phyloP scores from a whole-genome alignment of 2,113 vertebrate species.

The Empidonax alnorum region DNA sequence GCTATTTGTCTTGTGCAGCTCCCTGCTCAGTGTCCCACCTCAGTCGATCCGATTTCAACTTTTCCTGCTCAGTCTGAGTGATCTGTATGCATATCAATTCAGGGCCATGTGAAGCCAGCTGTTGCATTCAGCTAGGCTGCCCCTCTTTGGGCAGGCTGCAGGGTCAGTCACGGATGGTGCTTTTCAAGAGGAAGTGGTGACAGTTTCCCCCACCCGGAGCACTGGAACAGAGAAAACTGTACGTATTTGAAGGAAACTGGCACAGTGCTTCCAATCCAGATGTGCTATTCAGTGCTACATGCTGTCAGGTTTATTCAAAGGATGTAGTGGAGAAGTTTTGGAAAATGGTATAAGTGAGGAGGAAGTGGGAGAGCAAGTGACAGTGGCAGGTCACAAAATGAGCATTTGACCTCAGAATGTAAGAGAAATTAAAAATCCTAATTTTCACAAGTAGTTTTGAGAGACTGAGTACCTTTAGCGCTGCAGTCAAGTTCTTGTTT shows the following conservation, averaged over 20 bases:
- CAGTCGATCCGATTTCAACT: not conserved
- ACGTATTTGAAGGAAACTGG: not conserved
- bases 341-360: not conserved
- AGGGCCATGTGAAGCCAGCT: not conserved
- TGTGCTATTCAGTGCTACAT: not conserved
- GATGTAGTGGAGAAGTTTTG: not conserved
- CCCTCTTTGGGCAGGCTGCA: not conserved
- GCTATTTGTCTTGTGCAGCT: not conserved
- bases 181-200: not conserved
- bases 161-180: rapidly evolving
- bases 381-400: not conserved
- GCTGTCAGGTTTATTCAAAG: not conserved
- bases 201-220: rapidly evolving
- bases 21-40: not conserved
- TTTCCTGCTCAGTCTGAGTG: not conserved
- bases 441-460: not conserved
- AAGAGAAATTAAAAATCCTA: not conserved
- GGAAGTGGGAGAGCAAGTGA: not conserved
- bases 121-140: not conserved
- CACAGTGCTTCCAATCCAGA: not conserved
- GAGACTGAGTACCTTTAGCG: not conserved
- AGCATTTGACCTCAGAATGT: not conserved
- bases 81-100: not conserved
- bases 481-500: not conserved
- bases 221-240: not conserved